Conservation (phyloP, 1,140 invertebrate genomes). For the Heliconius nattereri region DNA sequence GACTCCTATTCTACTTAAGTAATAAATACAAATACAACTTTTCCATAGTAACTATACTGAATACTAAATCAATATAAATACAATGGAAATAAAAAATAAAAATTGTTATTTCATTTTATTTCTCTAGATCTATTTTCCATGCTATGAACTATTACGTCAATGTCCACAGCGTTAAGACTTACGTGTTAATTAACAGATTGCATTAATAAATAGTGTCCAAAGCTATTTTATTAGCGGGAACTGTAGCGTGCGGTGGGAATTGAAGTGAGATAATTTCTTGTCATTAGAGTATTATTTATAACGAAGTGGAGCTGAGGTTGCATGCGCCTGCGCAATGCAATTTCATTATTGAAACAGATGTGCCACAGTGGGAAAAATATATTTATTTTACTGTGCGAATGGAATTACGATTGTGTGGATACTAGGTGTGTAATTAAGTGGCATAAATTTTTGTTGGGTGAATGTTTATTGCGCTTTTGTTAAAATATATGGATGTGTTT, state of each 20-base stretch:
- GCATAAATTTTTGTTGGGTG: no score
- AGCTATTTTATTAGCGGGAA: slow-evolving; percentile 42
- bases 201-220: slow-evolving; percentile 43
- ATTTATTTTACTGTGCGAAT: slow-evolving; percentile 6
- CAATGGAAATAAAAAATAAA: no score
- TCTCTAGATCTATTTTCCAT: not conserved
- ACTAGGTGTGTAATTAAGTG: not conserved
- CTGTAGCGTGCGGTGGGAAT: slow-evolving; percentile 51
- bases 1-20: no score
- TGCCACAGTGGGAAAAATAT: not conserved
- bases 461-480: no score
- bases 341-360: slow-evolving; percentile 27
- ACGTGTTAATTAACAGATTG: slow-evolving; percentile 39
- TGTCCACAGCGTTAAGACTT: slow-evolving; percentile 13
- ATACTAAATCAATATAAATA: no score
- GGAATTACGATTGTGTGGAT: not conserved
- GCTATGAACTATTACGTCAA: not conserved
- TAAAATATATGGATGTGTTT: no score
- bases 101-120: no score
- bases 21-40: no score
- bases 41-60: no score
- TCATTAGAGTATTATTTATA: slow-evolving; percentile 79
- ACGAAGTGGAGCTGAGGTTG: slow-evolving; percentile 47
- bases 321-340: slow-evolving; percentile 44
- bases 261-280: slow-evolving; percentile 73